Evolutionary conservation across 2,888 invertebrate genomes (phyloP), one percentile per base, ranked within the genome.

Genomic region (Dicyrtomina minuta): DNA sequence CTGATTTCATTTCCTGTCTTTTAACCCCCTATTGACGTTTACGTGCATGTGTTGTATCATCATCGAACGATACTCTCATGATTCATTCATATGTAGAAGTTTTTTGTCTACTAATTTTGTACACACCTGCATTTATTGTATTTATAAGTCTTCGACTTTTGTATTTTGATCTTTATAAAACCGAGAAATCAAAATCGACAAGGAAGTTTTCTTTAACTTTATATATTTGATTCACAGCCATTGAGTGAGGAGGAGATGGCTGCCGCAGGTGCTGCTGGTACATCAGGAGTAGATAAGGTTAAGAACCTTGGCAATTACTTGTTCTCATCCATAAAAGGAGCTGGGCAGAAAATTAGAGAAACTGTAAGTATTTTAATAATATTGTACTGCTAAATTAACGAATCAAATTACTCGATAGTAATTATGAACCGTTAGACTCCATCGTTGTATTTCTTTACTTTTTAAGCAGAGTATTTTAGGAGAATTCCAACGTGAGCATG

Each of bases 401-500:
- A n/a, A n/a, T n/a, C n/a, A n/a, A n/a, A n/a, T n/a, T n/a, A n/a
- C n/a, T n/a, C n/a, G n/a, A 17, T 12, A 24, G 17, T 53, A 53
- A 49, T n/a, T 17, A n/a, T 13, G 17, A 13, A 49, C 51, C 6
- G 13, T 12, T 41, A 12, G 13, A 12, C 43, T 12, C 43, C 43
- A 41, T 41, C 10, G 10, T 41, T 41, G 8, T 41, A 41, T 41
- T 41, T 41, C 43, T 41, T 41, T 41, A 13, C 13, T 65, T 72
- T 72, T 62, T 71, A 84, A 84, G 10, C 85, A 96, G 96, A 94
- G 93, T 82, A 90, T 99, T 83, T 86, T 99, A 80, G 95, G 95
- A 65, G 97, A 98, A 81, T 93, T 99, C 84, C 94, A 94, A 83
- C 93, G 93, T 81, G 97, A 98, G 82, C 96, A 98, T 83, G 94